Evolutionary conservation across 2,888 invertebrate species (phyloP), one percentile per base, ranked within the genome.

Genomic region (Platycheirus albimanus): DNA sequence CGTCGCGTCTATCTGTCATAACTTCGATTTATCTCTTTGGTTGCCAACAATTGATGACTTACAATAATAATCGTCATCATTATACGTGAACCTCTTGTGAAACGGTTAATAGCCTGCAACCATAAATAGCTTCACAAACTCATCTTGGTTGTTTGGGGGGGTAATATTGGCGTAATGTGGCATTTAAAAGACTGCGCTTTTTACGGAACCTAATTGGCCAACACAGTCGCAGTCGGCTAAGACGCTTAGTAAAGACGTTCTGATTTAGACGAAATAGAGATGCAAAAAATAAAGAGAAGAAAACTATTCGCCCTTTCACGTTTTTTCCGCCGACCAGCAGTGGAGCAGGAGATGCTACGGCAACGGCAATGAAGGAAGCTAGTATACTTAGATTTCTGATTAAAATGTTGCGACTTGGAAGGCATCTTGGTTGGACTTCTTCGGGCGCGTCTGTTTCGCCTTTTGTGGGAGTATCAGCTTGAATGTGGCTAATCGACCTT

Each of bases 271-370:
- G 76, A 13, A 81, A 80, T 75, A 38, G 51, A 15, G 64, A 58
- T 1, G 30, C 8, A 33, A 8, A 33, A 30, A 17, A 17, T 61
- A 75, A 69, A 45, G 6, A 38, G 67, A 38, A 17, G 24, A 69
- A 75, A 69, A 45, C 64, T 63, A 41, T 67, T 81, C 81, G 81
- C 81, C 81, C 81, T 81, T 81, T 81, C 81, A 81, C 81, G 81
- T 81, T 81, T 76, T 64, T 30, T 30, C 24, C n/a, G n/a, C n/a
- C n/a, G n/a, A n/a, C n/a, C n/a, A 13, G 8, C 19, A 47, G 36
- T 17, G 33, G 52, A 66, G 52, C 49, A 49, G 47, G 54, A 24
- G 28, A 13, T 24, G 47, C 6, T 1, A 13, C 8, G 11, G 1
- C 2, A 11, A n/a, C n/a, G n/a, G n/a, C n/a, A n/a, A n/a, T n/a